Evolutionary conservation across 2,113 vertebrate species (phyloP).

Genomic region (Gracilinanus agilis): DNA sequence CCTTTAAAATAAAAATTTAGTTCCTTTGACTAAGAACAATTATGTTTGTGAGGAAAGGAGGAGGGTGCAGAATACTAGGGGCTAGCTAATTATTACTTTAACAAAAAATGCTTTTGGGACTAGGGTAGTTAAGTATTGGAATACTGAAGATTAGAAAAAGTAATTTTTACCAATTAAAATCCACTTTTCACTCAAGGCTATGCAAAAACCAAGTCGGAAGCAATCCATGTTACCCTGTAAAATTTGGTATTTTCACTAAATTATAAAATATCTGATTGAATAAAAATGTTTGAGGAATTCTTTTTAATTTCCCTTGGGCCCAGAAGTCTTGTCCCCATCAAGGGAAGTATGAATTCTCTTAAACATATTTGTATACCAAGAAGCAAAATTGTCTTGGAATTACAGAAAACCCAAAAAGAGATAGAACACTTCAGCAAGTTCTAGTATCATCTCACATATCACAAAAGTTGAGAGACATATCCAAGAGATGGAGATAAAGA

Average conservation of each 20-base stretch:
- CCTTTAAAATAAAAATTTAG: background rate
- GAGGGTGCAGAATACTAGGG: constrained; percentile 64
- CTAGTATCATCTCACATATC: background rate
- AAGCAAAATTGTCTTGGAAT: background rate
- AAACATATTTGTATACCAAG: background rate
- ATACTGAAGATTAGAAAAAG: background rate
- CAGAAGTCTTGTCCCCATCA: background rate
- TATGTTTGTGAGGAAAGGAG: constrained; percentile 78
- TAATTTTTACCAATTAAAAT: background rate
- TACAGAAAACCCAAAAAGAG: background rate
- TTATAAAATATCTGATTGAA: background rate
- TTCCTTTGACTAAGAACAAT: background rate
- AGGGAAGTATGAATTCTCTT: background rate
- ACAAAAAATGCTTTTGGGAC: background rate
- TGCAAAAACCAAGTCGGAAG: background rate
- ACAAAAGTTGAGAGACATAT: background rate
- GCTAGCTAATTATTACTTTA: background rate
- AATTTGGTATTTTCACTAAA: background rate
- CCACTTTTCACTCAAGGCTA: background rate
- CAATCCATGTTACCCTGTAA: background rate
- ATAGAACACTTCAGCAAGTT: background rate
- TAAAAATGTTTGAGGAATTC: background rate
- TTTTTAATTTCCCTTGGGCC: background rate
- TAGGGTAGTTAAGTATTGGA: background rate
- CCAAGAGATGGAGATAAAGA: background rate